A percentile compares a stretch with the other conserved stretches of the same genome.
phyloP scores from a whole-genome alignment of 2,113 vertebrate species.

The Phoenicopterus ruber region DNA sequence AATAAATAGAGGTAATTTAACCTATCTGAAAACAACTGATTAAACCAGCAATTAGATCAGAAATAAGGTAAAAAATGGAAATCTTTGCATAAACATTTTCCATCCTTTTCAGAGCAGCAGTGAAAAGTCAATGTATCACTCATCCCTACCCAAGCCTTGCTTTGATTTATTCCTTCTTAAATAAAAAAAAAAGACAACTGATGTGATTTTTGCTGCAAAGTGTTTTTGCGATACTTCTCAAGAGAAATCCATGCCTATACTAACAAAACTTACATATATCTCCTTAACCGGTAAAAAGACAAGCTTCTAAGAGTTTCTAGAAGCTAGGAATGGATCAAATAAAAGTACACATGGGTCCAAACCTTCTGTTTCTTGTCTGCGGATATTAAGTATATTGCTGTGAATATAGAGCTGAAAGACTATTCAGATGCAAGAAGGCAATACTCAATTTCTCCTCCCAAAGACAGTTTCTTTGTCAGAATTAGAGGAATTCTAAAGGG shows the following conservation, averaged over 20 bases:
- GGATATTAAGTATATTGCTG: conserved; percentile 47
- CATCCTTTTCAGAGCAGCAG: background rate
- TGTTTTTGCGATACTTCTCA: background rate
- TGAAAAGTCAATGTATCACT: background rate
- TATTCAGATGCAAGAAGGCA: conserved; percentile 64
- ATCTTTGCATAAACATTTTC: background rate
- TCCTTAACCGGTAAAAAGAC: background rate
- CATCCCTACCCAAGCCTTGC: background rate
- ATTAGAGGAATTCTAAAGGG: conserved; percentile 67
- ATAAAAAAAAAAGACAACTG: background rate
- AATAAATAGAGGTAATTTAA: conserved; percentile 4
- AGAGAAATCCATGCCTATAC: background rate
- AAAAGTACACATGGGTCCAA: background rate
- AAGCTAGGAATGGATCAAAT: background rate
- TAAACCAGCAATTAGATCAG: background rate
- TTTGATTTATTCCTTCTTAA: conserved; percentile 30
- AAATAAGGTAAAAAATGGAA: background rate
- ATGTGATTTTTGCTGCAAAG: background rate
- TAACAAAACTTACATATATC: background rate
- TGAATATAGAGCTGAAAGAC: conserved; percentile 56
- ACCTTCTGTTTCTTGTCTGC: conserved; percentile 41
- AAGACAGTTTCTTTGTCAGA: conserved; percentile 66
- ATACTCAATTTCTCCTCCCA: conserved; percentile 61
- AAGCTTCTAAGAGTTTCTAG: background rate
- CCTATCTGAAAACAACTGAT: background rate